A percentile compares a stretch with the other conserved stretches of the same genome.
These are phyloP conservation scores for Aldabrachelys gigantea DNA, from an alignment of 2,113 vertebrate genomes.

Conservation along the genomic window DNA sequence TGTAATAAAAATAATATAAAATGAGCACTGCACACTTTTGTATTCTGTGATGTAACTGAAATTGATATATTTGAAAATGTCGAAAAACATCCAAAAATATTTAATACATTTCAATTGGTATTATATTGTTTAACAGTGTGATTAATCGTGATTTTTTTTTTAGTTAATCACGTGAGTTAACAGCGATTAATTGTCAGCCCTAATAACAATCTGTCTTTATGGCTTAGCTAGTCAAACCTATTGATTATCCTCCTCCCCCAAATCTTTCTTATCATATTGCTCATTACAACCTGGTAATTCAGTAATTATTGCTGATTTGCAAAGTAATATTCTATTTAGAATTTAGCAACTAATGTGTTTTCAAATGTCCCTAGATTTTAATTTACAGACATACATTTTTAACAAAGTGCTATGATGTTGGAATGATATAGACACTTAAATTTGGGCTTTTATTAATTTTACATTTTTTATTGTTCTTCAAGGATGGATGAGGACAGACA, in stretches of 20 bases:
- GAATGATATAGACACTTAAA: not conserved
- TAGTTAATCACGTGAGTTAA: too few species aligned
- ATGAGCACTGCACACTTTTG: too few species aligned
- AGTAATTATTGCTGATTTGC: not conserved
- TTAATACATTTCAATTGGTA: too few species aligned
- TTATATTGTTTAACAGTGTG: too few species aligned
- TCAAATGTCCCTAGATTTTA: not conserved
- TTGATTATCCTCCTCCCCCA: accelerated
- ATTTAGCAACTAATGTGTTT: not conserved
- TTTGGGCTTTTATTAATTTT: not conserved
- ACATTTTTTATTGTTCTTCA: not conserved
- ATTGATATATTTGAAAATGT: too few species aligned
- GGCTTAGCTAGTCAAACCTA: not conserved
- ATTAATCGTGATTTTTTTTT: too few species aligned
- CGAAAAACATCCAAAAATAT: too few species aligned
- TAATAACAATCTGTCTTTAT: not conserved
- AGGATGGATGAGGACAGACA: not conserved
- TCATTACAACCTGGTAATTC: not conserved
- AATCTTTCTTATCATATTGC: not conserved
- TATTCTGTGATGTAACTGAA: too few species aligned
- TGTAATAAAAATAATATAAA: too few species aligned
- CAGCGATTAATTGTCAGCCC: too few species aligned
- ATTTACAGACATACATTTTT: not conserved
- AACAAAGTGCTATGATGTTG: not conserved
- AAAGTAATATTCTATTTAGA: not conserved